Evolutionary conservation across 2,797 vertebrate genomes (phyloP), one percentile per base, ranked within the genome.

Genomic region (Clarias pachynema): DNA sequence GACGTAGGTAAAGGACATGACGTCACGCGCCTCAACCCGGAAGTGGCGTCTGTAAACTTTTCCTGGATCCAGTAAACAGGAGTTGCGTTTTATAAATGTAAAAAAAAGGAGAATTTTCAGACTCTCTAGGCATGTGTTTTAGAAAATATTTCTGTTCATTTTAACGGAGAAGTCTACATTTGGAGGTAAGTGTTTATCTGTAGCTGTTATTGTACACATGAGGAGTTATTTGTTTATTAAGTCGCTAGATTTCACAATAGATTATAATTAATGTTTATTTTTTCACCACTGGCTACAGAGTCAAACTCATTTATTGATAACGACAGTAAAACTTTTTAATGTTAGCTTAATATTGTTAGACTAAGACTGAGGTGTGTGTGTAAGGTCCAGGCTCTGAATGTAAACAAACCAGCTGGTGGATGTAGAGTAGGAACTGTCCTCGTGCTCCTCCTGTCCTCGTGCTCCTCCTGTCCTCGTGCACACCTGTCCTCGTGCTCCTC

Each of bases 11-110:
- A 18, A 31, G 73, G 62, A 69, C 72, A 70, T 83, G 66, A 53
- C 62, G 78, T 37, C 29, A 85, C 15, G 0, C 29, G 26, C 24
- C 65, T 80, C 29, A 0, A 14, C n/a, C 78, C 73, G 89, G 87
- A 89, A 88, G 85, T 87, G 81, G 34, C 49, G 62, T 79, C 75
- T 63, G 85, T 78, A 89, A 89, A 86, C 72, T 88, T 88, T 82
- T 70, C 56, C 44, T 49, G 44, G 29, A 29, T 83, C 65, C 65
- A 34, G n/a, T 75, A 12, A n/a, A n/a, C 44, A 5, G 24, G 15
- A 44, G 1, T 53, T 31, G n/a, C 59, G 78, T 75, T 81, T 84
- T 34, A 20, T 44, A 10, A 10, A 10, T 44, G 44, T 40, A 40
- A 40, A 7, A 44, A 44, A 44, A 44, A 57, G 53, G 15, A 77